These are phyloP conservation scores for Syrista parreyssii DNA, from an alignment of 2,888 invertebrate species.

Conservation along the genomic window DNA sequence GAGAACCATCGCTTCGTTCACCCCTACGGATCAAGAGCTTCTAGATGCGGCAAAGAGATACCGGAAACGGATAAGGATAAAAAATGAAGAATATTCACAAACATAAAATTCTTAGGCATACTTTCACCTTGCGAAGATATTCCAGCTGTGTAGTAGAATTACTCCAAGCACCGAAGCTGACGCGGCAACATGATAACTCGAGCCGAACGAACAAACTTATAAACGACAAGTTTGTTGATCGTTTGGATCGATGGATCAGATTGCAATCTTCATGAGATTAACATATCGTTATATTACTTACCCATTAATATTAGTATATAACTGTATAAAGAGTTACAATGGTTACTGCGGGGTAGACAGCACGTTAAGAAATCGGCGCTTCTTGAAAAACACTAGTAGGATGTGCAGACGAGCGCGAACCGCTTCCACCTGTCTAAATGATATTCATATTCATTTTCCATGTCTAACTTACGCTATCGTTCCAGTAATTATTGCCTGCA, in stretches of 20 bases:
- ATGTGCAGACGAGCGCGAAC: slow-evolving; percentile 27
- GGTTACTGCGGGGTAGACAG: background rate
- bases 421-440: slow-evolving; percentile 56
- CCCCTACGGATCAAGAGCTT: slow-evolving; percentile 59
- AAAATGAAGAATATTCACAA: background rate
- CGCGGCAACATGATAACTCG: slow-evolving; percentile 59
- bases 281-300: background rate
- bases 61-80: slow-evolving; percentile 25
- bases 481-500: slow-evolving; percentile 53
- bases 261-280: slow-evolving; percentile 11
- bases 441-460: slow-evolving; percentile 52
- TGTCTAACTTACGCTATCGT: slow-evolving; percentile 43
- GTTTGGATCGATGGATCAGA: slow-evolving; percentile 63
- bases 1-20: slow-evolving; percentile 55
- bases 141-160: background rate
- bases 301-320: background rate
- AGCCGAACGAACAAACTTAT: slow-evolving; percentile 66
- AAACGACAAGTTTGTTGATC: slow-evolving; percentile 63
- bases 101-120: background rate
- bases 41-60: slow-evolving; percentile 47
- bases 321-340: background rate
- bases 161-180: background rate
- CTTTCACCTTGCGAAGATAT: background rate
- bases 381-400: background rate
- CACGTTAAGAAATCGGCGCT: background rate